phyloP scores from a whole-genome alignment of 2,797 vertebrate species.

The Acropternis orthonyx region DNA sequence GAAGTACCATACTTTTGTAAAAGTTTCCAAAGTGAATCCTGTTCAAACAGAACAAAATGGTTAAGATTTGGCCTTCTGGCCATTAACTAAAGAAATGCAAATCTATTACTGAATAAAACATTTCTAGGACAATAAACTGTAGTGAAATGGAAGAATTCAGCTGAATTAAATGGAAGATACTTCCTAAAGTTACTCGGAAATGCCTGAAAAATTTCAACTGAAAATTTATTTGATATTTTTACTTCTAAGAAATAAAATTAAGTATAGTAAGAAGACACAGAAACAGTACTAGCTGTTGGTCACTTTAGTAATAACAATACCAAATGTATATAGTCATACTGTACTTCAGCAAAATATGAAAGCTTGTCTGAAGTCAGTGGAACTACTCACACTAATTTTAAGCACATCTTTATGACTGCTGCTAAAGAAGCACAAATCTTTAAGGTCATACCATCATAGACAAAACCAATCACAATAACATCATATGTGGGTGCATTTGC shows the following conservation, averaged over 20 bases:
- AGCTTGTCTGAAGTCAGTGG: background rate
- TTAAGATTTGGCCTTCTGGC: background rate
- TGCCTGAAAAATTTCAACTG: background rate
- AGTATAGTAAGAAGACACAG: background rate
- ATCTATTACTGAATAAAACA: background rate
- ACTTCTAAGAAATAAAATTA: background rate
- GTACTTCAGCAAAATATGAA: background rate
- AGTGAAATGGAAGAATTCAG: background rate
- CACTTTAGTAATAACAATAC: background rate
- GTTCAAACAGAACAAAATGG: background rate
- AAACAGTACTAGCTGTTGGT: background rate
- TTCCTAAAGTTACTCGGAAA: background rate
- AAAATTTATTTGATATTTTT: conserved; percentile 10
- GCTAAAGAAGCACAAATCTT: background rate
- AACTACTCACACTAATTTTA: background rate
- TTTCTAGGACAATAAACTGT: background rate
- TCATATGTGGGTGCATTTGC: background rate
- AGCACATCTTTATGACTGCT: background rate
- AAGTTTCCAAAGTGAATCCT: background rate
- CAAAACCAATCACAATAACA: background rate
- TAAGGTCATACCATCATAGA: background rate
- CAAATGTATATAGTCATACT: background rate
- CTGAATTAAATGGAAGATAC: background rate
- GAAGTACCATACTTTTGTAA: background rate
- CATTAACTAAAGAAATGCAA: background rate